Conservation (phyloP, 1,140 invertebrate genomes). For the Ylistrum balloti region DNA sequence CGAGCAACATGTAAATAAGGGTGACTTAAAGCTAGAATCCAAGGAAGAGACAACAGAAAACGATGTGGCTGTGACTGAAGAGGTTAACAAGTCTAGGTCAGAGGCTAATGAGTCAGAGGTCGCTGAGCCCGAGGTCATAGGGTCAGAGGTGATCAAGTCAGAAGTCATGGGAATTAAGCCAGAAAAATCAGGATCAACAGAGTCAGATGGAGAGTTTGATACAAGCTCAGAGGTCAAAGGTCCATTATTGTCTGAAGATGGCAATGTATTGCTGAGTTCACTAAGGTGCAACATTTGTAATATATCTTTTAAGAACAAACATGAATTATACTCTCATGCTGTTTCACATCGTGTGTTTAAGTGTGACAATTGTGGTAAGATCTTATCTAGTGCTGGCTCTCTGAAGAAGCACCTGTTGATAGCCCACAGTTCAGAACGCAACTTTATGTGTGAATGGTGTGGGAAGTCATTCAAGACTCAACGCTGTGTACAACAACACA, state of each 20-base stretch:
- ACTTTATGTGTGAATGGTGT: conserved; percentile 3
- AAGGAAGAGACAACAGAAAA: neutral
- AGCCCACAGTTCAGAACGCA: neutral
- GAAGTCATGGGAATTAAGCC: neutral
- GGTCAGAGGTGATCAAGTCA: neutral
- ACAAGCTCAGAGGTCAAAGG: neutral
- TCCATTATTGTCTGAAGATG: neutral
- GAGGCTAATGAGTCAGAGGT: neutral
- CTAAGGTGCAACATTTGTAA: neutral
- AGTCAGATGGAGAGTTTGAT: neutral
- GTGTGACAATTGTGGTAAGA: neutral
- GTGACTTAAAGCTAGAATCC: neutral
- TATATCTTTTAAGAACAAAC: neutral
- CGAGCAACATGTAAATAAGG: neutral
- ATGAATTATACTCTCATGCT: neutral
- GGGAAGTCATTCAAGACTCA: neutral
- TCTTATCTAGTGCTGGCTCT: neutral
- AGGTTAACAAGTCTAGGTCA: neutral
- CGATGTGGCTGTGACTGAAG: neutral
- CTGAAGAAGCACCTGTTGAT: neutral
- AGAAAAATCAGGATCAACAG: too few relatives aligned
- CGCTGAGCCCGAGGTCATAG: neutral
- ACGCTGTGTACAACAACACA: neutral
- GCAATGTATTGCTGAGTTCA: neutral
- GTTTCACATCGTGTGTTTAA: neutral